Evolutionary conservation across 2,113 vertebrate genomes (phyloP), one percentile per base, ranked within the genome.

Genomic region (Columba livia): DNA sequence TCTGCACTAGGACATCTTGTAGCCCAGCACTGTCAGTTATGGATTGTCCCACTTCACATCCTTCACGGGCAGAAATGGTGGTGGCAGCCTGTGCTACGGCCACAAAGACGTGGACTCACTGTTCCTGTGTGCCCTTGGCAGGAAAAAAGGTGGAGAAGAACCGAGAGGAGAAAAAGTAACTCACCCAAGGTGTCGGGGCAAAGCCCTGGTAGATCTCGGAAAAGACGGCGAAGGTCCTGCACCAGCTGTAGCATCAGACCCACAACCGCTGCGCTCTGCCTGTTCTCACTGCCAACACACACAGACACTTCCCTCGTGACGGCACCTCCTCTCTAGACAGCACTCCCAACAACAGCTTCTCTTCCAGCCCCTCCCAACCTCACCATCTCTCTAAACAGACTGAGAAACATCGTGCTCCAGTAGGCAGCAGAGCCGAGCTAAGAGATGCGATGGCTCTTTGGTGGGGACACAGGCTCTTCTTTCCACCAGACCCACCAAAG

Each of bases 241-340:
- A 74, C 50, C 54, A 31, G 86, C 64, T 51, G 53, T 4, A 38
- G 38, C 7, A 13, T n/a, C 2, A 5, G 74, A 14, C 54, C 48
- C 58, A 13, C 66, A 38, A 23, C 3, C 0, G 6, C 75, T 31
- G 71, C 1, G 2, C 69, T 10, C 23, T 11, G 69, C 56, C 44
- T 20, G 4, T 32, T 29, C 58, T 23, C 8, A 1, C 23, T 38
- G 80, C 73, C 73, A 71, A 1, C 34, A 11, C 77, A 9, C 56
- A 10, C 34, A 48, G 79, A 31, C 74, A 61, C 96, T 92, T 85
- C 89, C 89, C 86, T 58, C 4, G 1, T 32, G 58, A 6, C 1
- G 7, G 94, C 82, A 79, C 95, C 90, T 93, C 85, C 88, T 90
- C 95, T 87, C 25, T 57, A 69, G 74, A 54, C 89, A 69, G 10